These are phyloP conservation scores for Orgyia antiqua DNA, from an alignment of 2,888 invertebrate genomes.

Conservation along the genomic window DNA sequence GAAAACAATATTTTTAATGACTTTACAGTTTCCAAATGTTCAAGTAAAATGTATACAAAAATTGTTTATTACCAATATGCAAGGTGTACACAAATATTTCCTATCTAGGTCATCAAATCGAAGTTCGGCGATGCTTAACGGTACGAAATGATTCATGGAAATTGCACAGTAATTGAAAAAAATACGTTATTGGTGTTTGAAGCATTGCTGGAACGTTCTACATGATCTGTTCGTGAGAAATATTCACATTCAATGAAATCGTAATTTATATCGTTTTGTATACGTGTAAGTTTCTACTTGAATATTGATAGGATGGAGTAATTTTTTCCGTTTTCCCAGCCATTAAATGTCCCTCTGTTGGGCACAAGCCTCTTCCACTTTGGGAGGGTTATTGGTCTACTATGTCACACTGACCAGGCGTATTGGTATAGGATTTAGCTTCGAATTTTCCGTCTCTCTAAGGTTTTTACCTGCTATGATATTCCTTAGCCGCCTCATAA, in stretches of 20 bases:
- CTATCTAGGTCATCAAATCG: constrained; percentile 56
- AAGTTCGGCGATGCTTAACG: constrained; percentile 45
- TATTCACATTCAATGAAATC: constrained; percentile 36
- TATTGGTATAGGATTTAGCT: too few relatives aligned
- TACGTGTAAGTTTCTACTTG: constrained; percentile 2
- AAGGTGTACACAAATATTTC: constrained; percentile 60
- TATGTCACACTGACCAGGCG: too few relatives aligned
- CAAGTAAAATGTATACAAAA: too few relatives aligned
- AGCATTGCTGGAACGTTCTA: constrained; percentile 53
- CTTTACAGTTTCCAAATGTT: too few relatives aligned
- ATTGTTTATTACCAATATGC: constrained; percentile 46
- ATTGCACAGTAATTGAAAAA: constrained; percentile 74
- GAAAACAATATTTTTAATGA: too few relatives aligned
- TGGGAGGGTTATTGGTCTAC: too few relatives aligned
- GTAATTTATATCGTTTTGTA: constrained; percentile 23
- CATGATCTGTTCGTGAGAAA: constrained; percentile 34
- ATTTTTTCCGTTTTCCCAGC: too few relatives aligned
- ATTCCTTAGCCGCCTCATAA: too few relatives aligned
- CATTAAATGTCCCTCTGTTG: too few relatives aligned
- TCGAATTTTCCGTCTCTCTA: too few relatives aligned
- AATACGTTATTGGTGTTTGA: constrained; percentile 72
- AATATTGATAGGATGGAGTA: not conserved
- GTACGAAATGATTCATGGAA: constrained; percentile 69
- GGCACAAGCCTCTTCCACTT: too few relatives aligned
- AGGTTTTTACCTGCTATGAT: too few relatives aligned